Base-by-base conservation (phyloP, 2,113 vertebrate species). In the Larimichthys polyactis region DNA sequence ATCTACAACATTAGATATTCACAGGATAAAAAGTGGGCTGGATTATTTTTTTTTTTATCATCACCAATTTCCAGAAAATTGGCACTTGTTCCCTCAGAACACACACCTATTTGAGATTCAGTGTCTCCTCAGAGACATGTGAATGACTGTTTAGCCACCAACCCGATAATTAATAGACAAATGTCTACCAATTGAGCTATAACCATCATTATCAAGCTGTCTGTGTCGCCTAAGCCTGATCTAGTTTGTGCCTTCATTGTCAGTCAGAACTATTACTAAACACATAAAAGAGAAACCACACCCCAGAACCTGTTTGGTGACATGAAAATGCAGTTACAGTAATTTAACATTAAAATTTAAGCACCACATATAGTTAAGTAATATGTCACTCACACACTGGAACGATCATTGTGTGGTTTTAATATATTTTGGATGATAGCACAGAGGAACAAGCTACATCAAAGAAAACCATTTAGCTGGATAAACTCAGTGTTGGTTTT, bases 191-290 rank as follows among this genome's bases (percentile, higher is more conserved):
- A 22, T 71, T 24, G 24, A 68, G 46, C 59, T 55, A 11, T 5
- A 78, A 67, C 54, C 16, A 29, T 79, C 77, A n/a, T 67, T 63
- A 57, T 59, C 54, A 66, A 43, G 49, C 11, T 73, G 57, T 64
- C 40, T 62, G 22, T 69, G 73, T 11, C 15, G 22, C n/a, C 17
- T 27, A 64, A 70, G 57, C 63, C 57, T 82, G 64, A 75, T 69
- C 59, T 75, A 57, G 73, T 75, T 74, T 81, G 57, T 54, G 15
- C 71, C 52, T 1, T 5, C 22, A 36, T 48, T 88, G 75, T 82
- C 57, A 71, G 48, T 20, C n/a, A 2, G 46, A 48, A 16, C 68
- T 77, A 19, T 67, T 44, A 40, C 27, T 27, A 75, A 75, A 49
- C 44, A 62, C 68, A 63, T 58, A 24, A 24, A 57, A 73, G 69